Conservation (phyloP, 2,888 invertebrate species). For the Philaethria dido region DNA sequence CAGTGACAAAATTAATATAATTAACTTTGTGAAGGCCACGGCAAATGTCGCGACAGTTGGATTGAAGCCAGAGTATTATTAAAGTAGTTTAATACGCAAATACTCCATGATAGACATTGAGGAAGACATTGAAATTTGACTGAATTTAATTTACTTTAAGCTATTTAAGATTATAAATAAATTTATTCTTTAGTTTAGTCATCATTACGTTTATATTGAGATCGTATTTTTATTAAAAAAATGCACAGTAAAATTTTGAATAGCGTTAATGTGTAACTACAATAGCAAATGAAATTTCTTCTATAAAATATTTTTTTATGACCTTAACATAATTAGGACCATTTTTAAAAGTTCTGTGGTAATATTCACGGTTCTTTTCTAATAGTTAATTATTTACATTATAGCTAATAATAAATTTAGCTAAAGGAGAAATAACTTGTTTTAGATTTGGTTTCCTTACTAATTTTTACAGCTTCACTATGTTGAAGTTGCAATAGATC, state of each 20-base stretch:
- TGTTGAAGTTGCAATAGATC: neutral
- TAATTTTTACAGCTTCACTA: neutral
- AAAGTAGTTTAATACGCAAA: conserved; percentile 50
- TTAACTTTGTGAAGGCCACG: conserved; percentile 76
- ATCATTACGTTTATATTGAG: neutral
- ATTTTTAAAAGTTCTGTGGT: no score
- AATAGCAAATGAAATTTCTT: neutral
- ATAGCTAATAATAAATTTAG: no score
- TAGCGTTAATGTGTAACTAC: neutral
- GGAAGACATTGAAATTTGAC: conserved; percentile 32
- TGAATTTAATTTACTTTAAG: neutral
- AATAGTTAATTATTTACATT: no score
- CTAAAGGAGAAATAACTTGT: neutral
- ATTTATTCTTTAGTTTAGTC: no score
- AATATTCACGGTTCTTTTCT: neutral
- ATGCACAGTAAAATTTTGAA: neutral
- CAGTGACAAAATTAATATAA: conserved; percentile 56
- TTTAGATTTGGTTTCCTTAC: neutral
- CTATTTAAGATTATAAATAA: no score
- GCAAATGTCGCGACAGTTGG: conserved; percentile 73
- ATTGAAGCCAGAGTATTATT: conserved; percentile 62
- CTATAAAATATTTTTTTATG: no score
- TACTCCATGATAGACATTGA: conserved; percentile 46
- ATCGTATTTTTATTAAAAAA: neutral
- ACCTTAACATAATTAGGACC: neutral